Base-by-base conservation (phyloP, 2,888 invertebrate species). In the Leptopterna dolabrata region DNA sequence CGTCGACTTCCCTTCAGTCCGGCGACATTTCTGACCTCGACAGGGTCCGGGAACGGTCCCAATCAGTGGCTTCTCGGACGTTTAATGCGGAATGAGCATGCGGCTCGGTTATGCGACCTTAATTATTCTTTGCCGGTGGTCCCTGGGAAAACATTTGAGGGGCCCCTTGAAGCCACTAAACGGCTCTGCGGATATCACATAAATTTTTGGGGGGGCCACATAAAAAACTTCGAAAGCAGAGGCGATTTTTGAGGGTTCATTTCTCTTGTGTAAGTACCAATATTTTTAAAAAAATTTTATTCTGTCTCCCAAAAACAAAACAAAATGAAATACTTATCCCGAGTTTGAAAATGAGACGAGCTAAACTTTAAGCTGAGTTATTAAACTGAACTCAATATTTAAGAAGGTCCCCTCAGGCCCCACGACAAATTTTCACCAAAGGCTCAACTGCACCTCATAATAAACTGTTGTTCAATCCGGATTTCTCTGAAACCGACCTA, bases 51-150 rank as follows among this genome's bases (percentile, higher is more conserved):
- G n/a, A n/a, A 51, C 51, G 51, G n/a, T n/a, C 51, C n/a, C 6
- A 51, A 51, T 51, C 51, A n/a, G 51, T 16, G n/a, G 51, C 51
- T 51, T n/a, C n/a, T 63, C 63, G 24, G 19, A 19, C 63, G 63
- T 63, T 63, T 63, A 63, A 63, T 24, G 63, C 63, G 63, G 63
- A 63, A 63, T 63, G 63, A 63, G 63, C 7, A 63, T 27, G 19
- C 63, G 63, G n/a, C 63, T 24, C 63, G 63, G 63, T 63, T 63
- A 63, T 63, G 63, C 63, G 63, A 63, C 63, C 63, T 63, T 63
- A 63, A 63, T 63, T 63, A 63, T 63, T 19, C 63, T 63, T 27
- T 63, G 24, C 63, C 63, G 63, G 63, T 63, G 63, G 63, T 63
- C 63, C 63, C 63, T 63, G 24, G 9, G 63, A 63, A 63, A 63